Evolutionary conservation across 2,113 vertebrate species (phyloP).

Genomic region (Sardina pilchardus): DNA sequence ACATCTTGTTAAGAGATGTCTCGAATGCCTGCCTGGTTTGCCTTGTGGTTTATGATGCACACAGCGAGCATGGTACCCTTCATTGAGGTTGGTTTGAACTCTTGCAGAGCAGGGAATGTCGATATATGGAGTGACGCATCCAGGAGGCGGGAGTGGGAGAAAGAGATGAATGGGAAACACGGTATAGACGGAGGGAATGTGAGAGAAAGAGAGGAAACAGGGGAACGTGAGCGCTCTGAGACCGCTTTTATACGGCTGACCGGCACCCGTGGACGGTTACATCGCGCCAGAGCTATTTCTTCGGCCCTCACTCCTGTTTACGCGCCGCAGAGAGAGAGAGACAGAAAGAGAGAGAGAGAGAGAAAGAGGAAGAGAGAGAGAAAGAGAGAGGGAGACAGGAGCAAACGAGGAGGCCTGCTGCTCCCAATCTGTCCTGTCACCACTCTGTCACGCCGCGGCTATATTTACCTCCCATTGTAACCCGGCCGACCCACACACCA

Average conservation of each 20-base stretch:
- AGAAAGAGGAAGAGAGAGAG: not conserved
- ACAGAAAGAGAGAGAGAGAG: not conserved
- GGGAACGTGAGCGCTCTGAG: not conserved
- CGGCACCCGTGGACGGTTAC: not conserved
- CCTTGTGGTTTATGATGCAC: not conserved
- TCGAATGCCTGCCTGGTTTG: not conserved
- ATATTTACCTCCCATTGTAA: slow-evolving; percentile 2
- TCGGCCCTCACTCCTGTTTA: not conserved
- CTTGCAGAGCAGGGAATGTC: not conserved
- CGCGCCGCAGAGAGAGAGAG: not conserved
- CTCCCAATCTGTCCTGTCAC: slow-evolving; percentile 5
- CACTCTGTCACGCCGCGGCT: not conserved
- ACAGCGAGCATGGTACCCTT: not conserved
- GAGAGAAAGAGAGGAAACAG: not conserved
- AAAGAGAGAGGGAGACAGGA: not conserved
- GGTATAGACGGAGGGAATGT: not conserved
- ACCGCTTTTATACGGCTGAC: not conserved
- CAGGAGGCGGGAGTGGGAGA: not conserved
- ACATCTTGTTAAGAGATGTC: not conserved
- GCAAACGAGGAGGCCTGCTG: not conserved
- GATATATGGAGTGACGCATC: not conserved
- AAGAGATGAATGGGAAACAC: not conserved
- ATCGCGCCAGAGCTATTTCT: not conserved
- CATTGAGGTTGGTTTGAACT: not conserved
- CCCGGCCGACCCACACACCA: not conserved